Evolutionary conservation across 2,797 vertebrate genomes (phyloP), one percentile per base, ranked within the genome.

Genomic region (Takifugu rubripes): DNA sequence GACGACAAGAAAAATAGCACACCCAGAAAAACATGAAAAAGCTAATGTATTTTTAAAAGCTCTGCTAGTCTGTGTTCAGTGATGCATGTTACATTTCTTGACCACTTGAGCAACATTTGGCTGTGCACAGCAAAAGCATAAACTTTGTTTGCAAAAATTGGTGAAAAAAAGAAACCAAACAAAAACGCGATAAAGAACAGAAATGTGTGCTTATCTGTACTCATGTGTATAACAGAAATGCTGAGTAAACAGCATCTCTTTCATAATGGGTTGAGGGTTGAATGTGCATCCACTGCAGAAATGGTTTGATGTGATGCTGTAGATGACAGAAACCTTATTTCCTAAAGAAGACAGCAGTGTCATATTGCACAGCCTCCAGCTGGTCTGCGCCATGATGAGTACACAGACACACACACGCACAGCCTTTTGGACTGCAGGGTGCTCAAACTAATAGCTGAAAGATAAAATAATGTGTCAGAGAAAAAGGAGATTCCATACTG

Each of bases 231-330:
- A 77, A 75, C 2, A 24, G 54, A 84, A 82, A 72, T 52, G 83
- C 83, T 87, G 84, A 84, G 71, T 59, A 79, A 72, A 84, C 80
- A 77, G 40, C 62, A 75, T 74, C 61, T 59, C 69, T 75, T 82
- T 86, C 72, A 78, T 76, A 83, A 75, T 61, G 6, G 70, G 52
- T 48, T 46, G 40, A 64, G 17, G 61, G 36, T 55, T 60, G 71
- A 89, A 89, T 79, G 71, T 86, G 86, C 87, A 77, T 72, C 62
- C 14, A 17, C 49, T 64, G 88, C 86, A 82, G 61, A 29, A 46
- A 62, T 70, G 67, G 74, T 57, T 73, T 68, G 56, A 72, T 80
- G 75, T 64, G 64, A 75, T 55, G 68, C 66, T 64, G 70, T 65
- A 60, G 79, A 70, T 87, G 81, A 87, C 78, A 79, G 70, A 61